These are phyloP conservation scores for Xiphophorus hellerii DNA, from an alignment of 2,113 vertebrate genomes.

Conservation along the genomic window DNA sequence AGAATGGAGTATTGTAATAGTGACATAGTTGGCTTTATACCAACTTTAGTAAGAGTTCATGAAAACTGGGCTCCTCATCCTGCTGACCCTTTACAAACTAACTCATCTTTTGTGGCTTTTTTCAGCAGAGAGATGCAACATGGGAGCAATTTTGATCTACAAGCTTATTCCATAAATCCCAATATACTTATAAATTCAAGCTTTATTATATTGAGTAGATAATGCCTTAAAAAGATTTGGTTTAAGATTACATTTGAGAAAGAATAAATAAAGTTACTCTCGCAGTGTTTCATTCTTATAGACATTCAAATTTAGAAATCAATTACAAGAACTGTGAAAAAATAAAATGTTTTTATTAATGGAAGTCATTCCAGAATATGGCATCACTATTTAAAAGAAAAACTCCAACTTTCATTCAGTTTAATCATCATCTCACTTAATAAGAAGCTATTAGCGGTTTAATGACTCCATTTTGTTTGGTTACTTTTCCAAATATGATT, in stretches of 20 bases:
- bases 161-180: conserved; percentile 26
- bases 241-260: background rate
- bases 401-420: too few species aligned
- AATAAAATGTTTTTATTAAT: background rate
- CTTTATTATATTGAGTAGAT: background rate
- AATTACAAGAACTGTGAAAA: background rate
- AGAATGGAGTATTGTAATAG: conserved; percentile 51
- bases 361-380: background rate
- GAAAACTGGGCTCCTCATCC: conserved; percentile 36
- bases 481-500: background rate
- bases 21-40: conserved; percentile 57
- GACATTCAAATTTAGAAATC: background rate
- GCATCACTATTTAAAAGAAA: too few species aligned
- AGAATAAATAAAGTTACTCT: background rate
- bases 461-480: background rate
- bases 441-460: background rate
- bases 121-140: conserved; percentile 40
- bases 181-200: conserved; percentile 22
- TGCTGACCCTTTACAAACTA: conserved; percentile 53
- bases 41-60: conserved; percentile 41
- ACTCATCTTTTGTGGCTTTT: conserved; percentile 37
- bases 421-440: background rate
- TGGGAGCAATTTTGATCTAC: conserved; percentile 46
- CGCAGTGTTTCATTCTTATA: background rate
- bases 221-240: background rate